Base-by-base conservation (phyloP, 2,888 invertebrate genomes). In the Sicus ferrugineus region DNA sequence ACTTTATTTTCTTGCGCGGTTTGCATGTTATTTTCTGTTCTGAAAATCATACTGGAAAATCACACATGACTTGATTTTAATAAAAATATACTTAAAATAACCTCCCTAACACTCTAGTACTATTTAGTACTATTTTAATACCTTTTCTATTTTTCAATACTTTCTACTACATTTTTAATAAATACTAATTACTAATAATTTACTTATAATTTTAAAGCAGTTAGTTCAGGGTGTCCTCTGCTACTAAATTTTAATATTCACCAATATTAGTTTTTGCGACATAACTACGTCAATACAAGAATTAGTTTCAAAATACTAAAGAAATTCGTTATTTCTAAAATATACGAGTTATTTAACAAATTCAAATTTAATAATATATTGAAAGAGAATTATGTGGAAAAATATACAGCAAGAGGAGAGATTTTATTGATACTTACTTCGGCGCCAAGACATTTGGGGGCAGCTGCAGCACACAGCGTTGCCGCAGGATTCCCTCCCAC, bases 401-500 rank as follows among this genome's bases (percentile, higher is more conserved):
- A 6, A 38, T 38, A 38, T 38, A 6, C 38, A 9, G 38, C 6
- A 34, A 34, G 34, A 34, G 14, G 14, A n/a, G 14, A 34, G 14
- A 52, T 23, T 52, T 7, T 2, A 23, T 52, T 52, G 31, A 19
- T 61, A 91, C 94, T 90, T 89, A 95, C 94, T 91, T 87, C 89
- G 92, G 88, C 88, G 91, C 83, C 85, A 89, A 85, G 86, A 90
- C 87, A 85, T 91, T 89, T 70, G 89, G 88, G 72, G 92, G 91
- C 74, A 92, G 87, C 74, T 91, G 89, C 72, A 96, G 89, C 84
- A 93, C 95, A 85, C 98, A 98, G 70, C 98, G 90, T 85, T 98
- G 97, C 75, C 98, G 88, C 67, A 99, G 88, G 73, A 98, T 94
- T 61, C 99, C 99, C 85, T 98, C 95, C 99, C 99, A 99, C 65